Conservation (phyloP, 2,113 vertebrate genomes). For the Micronycteris hirsuta region DNA sequence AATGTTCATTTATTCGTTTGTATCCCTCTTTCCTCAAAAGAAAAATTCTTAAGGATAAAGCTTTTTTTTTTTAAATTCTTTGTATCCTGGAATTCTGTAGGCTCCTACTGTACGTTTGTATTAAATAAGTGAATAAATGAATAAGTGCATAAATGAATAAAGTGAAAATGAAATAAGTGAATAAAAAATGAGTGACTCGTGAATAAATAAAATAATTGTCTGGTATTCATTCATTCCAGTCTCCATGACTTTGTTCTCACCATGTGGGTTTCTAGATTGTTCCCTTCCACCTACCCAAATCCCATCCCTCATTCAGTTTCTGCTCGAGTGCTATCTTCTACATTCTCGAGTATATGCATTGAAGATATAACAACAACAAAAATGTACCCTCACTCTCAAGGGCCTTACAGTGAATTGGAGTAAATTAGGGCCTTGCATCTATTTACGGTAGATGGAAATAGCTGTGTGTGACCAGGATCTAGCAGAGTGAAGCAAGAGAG, state of each 20-base stretch:
- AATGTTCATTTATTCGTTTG: not conserved
- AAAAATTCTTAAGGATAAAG: constrained; percentile 26
- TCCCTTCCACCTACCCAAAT: not conserved
- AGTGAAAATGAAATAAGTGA: not conserved
- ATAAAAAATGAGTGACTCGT: not conserved
- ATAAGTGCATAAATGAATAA: not conserved
- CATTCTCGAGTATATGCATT: not conserved
- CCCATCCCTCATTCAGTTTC: not conserved
- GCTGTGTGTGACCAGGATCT: not conserved
- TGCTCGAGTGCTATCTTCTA: not conserved
- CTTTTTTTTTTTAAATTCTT: not conserved
- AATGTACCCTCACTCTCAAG: not conserved
- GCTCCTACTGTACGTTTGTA: not conserved
- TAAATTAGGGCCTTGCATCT: too few species aligned
- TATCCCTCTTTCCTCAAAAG: not conserved
- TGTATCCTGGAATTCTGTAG: not conserved
- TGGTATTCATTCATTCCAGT: not conserved
- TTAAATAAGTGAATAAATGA: not conserved
- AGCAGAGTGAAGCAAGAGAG: not conserved
- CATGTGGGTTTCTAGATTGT: not conserved
- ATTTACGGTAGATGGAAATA: not conserved
- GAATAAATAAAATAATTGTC: not conserved
- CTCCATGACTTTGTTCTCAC: not conserved
- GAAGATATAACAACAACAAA: not conserved
- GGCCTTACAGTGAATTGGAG: not conserved